Evolutionary conservation across 2,888 invertebrate species (phyloP).

Genomic region (Scaptomyza flava): DNA sequence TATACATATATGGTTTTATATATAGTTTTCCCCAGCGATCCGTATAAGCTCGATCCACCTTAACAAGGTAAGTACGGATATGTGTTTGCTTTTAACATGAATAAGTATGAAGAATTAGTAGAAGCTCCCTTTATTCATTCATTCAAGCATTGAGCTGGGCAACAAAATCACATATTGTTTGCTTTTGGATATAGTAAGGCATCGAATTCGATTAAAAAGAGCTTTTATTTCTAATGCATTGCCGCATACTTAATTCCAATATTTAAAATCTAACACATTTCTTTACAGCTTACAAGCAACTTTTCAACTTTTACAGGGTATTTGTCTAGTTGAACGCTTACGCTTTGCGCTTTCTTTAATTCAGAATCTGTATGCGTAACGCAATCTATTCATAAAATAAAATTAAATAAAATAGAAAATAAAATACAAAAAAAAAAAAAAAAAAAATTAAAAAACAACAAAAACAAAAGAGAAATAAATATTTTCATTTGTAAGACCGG

Average conservation of each 20-base stretch:
- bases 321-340: background rate
- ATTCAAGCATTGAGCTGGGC: background rate
- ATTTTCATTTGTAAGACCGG: slow-evolving; percentile 81
- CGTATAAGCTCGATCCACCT: slow-evolving; percentile 52
- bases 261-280: no score
- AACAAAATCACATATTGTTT: slow-evolving; percentile 7
- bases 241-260: no score
- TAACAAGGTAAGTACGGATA: slow-evolving; percentile 8
- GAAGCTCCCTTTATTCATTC: slow-evolving; percentile 27
- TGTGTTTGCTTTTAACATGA: background rate
- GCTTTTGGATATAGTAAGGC: slow-evolving; percentile 35
- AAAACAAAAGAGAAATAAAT: slow-evolving; percentile 64
- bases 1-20: no score
- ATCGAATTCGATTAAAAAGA: background rate
- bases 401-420: slow-evolving; percentile 75
- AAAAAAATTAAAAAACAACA: slow-evolving; percentile 26
- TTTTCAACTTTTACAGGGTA: slow-evolving; percentile 16
- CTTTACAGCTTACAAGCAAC: no score
- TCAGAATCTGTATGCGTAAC: slow-evolving; percentile 76
- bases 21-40: slow-evolving; percentile 27
- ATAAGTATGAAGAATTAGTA: background rate
- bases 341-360: slow-evolving; percentile 9
- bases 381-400: slow-evolving; percentile 81
- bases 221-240: no score
- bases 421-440: slow-evolving; percentile 34